These are phyloP conservation scores for Scaptomyza parva DNA, from an alignment of 2,888 invertebrate genomes.

Conservation along the genomic window DNA sequence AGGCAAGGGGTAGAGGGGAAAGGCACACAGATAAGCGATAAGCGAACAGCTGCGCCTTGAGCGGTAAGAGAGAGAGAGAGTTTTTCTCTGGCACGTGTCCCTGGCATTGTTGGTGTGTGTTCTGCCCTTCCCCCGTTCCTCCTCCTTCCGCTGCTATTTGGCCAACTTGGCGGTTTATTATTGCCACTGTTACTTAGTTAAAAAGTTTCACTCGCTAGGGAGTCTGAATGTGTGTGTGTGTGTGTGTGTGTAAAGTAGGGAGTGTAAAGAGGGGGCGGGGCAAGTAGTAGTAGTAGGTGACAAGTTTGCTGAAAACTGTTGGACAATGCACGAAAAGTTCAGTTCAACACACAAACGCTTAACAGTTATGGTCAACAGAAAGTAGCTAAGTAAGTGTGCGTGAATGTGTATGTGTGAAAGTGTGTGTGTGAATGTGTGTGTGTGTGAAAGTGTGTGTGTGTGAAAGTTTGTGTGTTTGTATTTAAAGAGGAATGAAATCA, in stretches of 20 bases:
- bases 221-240: constrained; percentile 8
- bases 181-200: constrained; percentile 59
- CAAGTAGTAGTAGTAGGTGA: constrained; percentile 17
- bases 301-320: constrained; percentile 44
- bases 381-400: constrained; percentile 5
- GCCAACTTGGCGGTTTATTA: constrained; percentile 61
- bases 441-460: neutral
- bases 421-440: neutral
- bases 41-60: constrained; percentile 61
- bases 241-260: constrained; percentile 1
- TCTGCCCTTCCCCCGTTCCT: neutral
- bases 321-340: constrained; percentile 44
- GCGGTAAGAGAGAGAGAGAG: constrained; percentile 25
- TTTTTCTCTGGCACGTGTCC: constrained; percentile 56
- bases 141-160: constrained; percentile 21
- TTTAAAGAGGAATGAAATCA: no score
- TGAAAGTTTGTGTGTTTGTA: neutral
- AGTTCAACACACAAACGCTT: constrained; percentile 24
- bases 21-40: constrained; percentile 37
- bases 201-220: constrained; percentile 35
- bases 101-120: constrained; percentile 16
- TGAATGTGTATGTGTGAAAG: neutral
- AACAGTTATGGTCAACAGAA: constrained; percentile 11
- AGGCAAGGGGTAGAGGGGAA: neutral
- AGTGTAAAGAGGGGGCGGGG: neutral